A percentile compares a stretch with the other conserved stretches of the same genome.
Evolutionary conservation across 1,140 invertebrate species (phyloP).

Genomic region (Pentalonia nigronervosa): DNA sequence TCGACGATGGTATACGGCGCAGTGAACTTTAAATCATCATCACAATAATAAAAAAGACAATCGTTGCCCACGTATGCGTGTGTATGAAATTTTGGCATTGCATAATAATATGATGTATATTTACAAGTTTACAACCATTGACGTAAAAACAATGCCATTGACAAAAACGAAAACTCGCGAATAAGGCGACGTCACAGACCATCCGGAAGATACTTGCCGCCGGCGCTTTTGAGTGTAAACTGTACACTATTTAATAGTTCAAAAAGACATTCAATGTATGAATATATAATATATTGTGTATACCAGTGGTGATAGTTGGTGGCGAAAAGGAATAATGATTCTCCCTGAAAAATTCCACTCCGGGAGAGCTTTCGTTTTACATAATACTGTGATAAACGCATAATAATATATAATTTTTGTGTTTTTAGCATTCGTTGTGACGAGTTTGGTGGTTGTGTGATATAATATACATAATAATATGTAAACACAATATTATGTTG

Average conservation of each 20-base stretch:
- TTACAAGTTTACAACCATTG: background rate
- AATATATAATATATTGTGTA: background rate
- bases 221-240: background rate
- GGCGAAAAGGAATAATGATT: background rate
- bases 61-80: background rate
- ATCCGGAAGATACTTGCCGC: background rate
- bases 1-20: background rate
- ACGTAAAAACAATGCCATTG: constrained; percentile 30
- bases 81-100: constrained; percentile 19
- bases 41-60: background rate
- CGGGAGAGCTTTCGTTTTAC: background rate
- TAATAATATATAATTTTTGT: background rate
- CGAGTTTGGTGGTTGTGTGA: background rate
- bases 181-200: background rate
- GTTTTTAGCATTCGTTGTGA: background rate
- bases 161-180: background rate
- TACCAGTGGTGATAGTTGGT: background rate
- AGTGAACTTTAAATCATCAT: background rate
- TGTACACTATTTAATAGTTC: background rate
- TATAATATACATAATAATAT: background rate
- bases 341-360: too few relatives aligned
- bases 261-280: background rate
- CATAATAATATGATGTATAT: background rate
- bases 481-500: background rate
- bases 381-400: background rate